phyloP scores from a whole-genome alignment of 2,888 invertebrate genomes.

The Byasa hedistus region DNA sequence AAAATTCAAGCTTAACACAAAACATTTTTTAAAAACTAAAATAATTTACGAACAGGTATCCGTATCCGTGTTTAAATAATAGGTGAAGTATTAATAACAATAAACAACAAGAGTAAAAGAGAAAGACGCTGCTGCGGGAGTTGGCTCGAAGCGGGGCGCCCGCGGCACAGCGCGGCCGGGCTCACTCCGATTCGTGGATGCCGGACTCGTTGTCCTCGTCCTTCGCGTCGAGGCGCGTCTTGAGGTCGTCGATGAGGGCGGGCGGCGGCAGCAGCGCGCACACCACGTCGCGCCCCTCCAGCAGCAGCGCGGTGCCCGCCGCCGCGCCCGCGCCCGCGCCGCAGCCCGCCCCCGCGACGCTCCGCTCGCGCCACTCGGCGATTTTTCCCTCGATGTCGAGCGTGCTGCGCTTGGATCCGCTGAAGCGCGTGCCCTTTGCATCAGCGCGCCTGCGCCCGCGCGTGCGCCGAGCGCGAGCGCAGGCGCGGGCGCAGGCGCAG shows the following conservation, averaged over 20 bases:
- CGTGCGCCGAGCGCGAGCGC: background rate
- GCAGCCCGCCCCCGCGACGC: slow-evolving; percentile 42
- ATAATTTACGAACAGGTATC: too few species aligned
- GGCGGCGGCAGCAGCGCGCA: slow-evolving; percentile 62
- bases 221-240: slow-evolving; percentile 67
- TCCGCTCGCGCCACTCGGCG: slow-evolving; percentile 67
- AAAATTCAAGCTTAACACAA: too few species aligned
- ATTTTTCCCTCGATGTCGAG: slow-evolving; percentile 78
- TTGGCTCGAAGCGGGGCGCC: too few species aligned
- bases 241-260: slow-evolving; percentile 69
- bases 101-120: too few species aligned
- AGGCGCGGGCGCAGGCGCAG: too few species aligned
- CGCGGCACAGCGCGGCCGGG: slow-evolving; percentile 31
- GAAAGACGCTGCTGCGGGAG: too few species aligned
- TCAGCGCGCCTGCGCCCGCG: background rate
- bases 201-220: slow-evolving; percentile 75
- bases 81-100: too few species aligned
- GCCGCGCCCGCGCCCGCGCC: slow-evolving; percentile 32
- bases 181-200: slow-evolving; percentile 71
- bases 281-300: slow-evolving; percentile 61
- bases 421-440: slow-evolving; percentile 38
- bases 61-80: too few species aligned
- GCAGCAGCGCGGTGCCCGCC: slow-evolving; percentile 51
- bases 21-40: too few species aligned
- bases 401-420: slow-evolving; percentile 75